Evolutionary conservation across 2,113 vertebrate genomes (phyloP).

Genomic region (Arothron firmamentum): DNA sequence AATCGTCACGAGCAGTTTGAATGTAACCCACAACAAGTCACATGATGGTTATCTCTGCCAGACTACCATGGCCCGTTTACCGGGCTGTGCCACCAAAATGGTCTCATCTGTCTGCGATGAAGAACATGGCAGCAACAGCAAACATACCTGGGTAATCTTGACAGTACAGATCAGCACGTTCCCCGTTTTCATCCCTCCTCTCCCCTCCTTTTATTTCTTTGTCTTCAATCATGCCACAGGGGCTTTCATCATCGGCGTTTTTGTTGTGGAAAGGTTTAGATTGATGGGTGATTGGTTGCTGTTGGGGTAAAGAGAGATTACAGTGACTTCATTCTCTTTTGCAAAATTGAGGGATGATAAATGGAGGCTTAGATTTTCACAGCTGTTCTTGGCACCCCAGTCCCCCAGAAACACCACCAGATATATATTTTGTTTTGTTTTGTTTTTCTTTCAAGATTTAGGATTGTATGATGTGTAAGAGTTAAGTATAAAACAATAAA

Average conservation of each 20-base stretch:
- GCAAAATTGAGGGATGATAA: slow-evolving; percentile 37
- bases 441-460: slow-evolving; percentile 67
- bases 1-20: slow-evolving; percentile 59
- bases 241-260: slow-evolving; percentile 29
- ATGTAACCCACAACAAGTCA: slow-evolving; percentile 62
- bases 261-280: slow-evolving; percentile 40
- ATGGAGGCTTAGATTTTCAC: slow-evolving; percentile 40
- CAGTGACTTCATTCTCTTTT: slow-evolving; percentile 16
- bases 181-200: slow-evolving; percentile 14
- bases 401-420: slow-evolving; percentile 72
- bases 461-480: slow-evolving; percentile 80
- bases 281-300: slow-evolving; percentile 27
- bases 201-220: slow-evolving; percentile 33
- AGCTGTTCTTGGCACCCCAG: slow-evolving; percentile 57
- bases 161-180: slow-evolving; percentile 12
- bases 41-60: slow-evolving; percentile 17
- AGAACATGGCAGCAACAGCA: slow-evolving; percentile 50
- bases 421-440: slow-evolving; percentile 64
- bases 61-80: background rate
- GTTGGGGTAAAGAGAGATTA: slow-evolving; percentile 25
- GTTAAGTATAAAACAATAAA: slow-evolving; percentile 80
- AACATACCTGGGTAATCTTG: slow-evolving; percentile 34
- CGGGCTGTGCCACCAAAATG: too few relatives aligned
- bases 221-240: slow-evolving; percentile 15
- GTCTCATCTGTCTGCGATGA: slow-evolving; percentile 13